Evolutionary conservation across 2,113 vertebrate genomes (phyloP), one percentile per base, ranked within the genome.

Genomic region (Sinocyclocheilus anophthalmus): DNA sequence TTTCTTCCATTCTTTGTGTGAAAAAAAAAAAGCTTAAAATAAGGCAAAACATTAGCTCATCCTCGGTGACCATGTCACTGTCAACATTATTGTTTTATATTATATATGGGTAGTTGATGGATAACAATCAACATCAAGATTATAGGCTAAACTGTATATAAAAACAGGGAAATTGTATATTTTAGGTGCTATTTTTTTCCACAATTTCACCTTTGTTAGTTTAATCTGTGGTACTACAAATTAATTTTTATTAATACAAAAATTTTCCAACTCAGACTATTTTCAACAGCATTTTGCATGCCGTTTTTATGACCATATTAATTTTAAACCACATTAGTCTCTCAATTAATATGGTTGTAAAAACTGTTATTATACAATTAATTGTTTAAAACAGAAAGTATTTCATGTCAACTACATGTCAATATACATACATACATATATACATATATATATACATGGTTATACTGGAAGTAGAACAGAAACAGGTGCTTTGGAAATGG

Each of bases 241-340:
- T 73, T 0, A 3, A 4, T 45, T 73, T 73, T 22, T 45, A 39
- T 22, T 45, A 42, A 20, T 13, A 73, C 37, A 73, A 73, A 45
- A 11, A 37, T 37, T 0, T 37, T 37, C 37, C 37, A 48, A 13
- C 20, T 48, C 22, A 75, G 42, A 45, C 20, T 11, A 24, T 45
- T 75, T 24, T 75, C 22, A 48, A 48, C 42, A 76, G 42, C 72
- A 45, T 48, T 75, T 33, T 50, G 4, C 39, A 50, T 26, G 20
- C 22, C 20, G 9, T 72, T 72, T 72, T 72, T 72, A 39, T 72
- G 8, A 72, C 14, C 69, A 39, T 72, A 39, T 22, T 72, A 11
- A 76, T 76, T 48, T 48, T 22, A 48, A 76, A 76, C 72, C 5
- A 76, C 42, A 48, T 75, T 75, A 48, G 72, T 48, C 33, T 73